Evolutionary conservation across 2,888 invertebrate species (phyloP).

Genomic region (Lycophotia porphyrea): DNA sequence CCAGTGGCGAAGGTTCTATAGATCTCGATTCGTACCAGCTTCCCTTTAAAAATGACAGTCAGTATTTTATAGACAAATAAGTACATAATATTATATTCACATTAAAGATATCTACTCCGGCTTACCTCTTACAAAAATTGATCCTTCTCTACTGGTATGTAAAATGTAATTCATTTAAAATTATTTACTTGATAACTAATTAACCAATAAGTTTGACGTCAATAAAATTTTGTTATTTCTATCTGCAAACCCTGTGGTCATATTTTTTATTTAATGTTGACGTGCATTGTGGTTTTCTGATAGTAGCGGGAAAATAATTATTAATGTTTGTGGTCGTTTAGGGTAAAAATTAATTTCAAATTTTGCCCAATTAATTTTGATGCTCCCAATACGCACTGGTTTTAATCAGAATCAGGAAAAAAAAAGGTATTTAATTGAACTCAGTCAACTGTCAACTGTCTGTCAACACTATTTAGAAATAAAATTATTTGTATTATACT

Average conservation of each 20-base stretch:
- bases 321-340: not conserved
- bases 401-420: not conserved
- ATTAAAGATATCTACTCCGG: too few relatives aligned
- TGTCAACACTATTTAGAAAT: not conserved
- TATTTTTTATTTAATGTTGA: not conserved
- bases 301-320: not conserved
- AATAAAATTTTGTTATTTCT: too few relatives aligned
- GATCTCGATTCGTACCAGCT: too few relatives aligned
- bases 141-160: too few relatives aligned
- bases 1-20: too few relatives aligned
- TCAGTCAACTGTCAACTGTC: not conserved
- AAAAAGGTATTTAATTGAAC: not conserved
- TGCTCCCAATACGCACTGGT: not conserved
- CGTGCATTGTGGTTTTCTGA: not conserved
- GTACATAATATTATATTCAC: too few relatives aligned
- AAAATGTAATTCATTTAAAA: too few relatives aligned
- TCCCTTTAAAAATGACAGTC: too few relatives aligned
- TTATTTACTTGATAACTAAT: too few relatives aligned
- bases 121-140: too few relatives aligned
- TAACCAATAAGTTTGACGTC: too few relatives aligned
- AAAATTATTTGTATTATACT: not conserved
- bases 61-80: too few relatives aligned
- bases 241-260: not conserved
- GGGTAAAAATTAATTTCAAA: not conserved
- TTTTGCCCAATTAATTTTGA: not conserved